Percentiles rank a stretch among this genome's conserved stretches.
phyloP scores from a whole-genome alignment of 2,888 invertebrate genomes.

The Ormyrus thymus region DNA sequence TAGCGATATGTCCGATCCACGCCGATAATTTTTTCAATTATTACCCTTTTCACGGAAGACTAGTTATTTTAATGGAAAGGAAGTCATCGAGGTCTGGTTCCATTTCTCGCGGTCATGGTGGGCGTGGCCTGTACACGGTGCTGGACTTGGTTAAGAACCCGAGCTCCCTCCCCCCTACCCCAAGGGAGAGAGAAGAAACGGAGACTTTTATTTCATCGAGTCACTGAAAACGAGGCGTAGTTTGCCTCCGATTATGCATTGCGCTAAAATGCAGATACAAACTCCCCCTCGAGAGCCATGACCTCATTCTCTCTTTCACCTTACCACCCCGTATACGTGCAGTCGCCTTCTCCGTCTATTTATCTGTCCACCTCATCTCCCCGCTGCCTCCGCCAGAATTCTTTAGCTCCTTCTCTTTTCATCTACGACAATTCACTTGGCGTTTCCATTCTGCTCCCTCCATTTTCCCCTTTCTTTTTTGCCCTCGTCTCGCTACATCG shows the following conservation, averaged over 20 bases:
- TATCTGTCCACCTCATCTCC: slow-evolving; percentile 36
- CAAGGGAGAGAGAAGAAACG: background rate
- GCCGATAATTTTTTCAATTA: too few species aligned
- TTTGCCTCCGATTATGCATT: slow-evolving; percentile 58
- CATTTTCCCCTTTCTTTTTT: background rate
- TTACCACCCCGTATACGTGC: background rate
- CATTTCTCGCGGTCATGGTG: slow-evolving; percentile 6
- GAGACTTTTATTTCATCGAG: slow-evolving; percentile 59
- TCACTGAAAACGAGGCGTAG: slow-evolving; percentile 42
- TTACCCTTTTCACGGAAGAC: too few species aligned
- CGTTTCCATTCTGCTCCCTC: background rate
- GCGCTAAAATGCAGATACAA: slow-evolving; percentile 61
- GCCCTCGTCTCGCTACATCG: slow-evolving; percentile 34
- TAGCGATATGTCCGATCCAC: too few species aligned
- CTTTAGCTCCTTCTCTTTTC: slow-evolving; percentile 8
- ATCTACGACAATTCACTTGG: slow-evolving; percentile 22
- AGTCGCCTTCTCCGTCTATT: slow-evolving; percentile 28
- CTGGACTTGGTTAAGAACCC: slow-evolving; percentile 40
- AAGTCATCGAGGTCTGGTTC: too few species aligned
- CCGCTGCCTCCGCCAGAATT: background rate
- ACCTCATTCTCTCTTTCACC: slow-evolving; percentile 49
- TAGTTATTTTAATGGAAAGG: too few species aligned
- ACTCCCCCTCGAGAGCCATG: slow-evolving; percentile 54
- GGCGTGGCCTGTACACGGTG: slow-evolving; percentile 1
- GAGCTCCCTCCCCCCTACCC: background rate